Conservation (phyloP, 2,113 vertebrate species). For the Girardinichthys multiradiatus region DNA sequence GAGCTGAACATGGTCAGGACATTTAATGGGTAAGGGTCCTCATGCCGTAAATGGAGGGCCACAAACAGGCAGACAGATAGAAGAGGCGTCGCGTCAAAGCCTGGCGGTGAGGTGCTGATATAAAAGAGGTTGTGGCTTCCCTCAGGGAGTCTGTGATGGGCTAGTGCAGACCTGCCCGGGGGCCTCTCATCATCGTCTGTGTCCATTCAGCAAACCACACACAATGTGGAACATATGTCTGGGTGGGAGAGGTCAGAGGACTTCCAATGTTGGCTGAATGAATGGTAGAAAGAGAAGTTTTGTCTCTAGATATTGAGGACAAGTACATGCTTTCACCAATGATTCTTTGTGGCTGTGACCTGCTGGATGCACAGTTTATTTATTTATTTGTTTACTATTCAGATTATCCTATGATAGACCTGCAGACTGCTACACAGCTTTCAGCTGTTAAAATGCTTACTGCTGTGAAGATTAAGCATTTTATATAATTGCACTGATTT, state of each 20-base stretch:
- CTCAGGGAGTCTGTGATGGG: conserved; percentile 37
- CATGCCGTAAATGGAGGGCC: neutral
- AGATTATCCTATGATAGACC: no score
- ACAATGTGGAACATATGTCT: conserved; percentile 37
- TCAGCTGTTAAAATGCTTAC: no score
- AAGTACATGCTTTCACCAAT: no score
- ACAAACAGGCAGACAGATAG: conserved; percentile 1
- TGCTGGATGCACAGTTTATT: no score
- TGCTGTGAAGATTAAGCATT: no score
- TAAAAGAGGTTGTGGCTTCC: conserved; percentile 42
- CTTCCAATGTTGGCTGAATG: no score
- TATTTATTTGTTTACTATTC: no score
- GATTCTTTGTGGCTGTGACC: no score
- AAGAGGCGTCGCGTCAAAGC: conserved; percentile 9
- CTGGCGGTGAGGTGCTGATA: conserved; percentile 33
- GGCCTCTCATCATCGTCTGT: conserved; percentile 44
- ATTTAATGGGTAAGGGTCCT: conserved; percentile 35
- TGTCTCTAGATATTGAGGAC: no score
- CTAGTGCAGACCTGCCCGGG: conserved; percentile 32
- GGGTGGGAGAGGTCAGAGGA: conserved; percentile 18
- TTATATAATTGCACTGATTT: no score
- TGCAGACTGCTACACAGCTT: no score
- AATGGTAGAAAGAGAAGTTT: no score
- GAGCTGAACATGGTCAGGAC: conserved; percentile 20
- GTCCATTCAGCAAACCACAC: conserved; percentile 60